These are phyloP conservation scores for Arion vulgaris DNA, from an alignment of 1,140 invertebrate genomes.

Conservation along the genomic window DNA sequence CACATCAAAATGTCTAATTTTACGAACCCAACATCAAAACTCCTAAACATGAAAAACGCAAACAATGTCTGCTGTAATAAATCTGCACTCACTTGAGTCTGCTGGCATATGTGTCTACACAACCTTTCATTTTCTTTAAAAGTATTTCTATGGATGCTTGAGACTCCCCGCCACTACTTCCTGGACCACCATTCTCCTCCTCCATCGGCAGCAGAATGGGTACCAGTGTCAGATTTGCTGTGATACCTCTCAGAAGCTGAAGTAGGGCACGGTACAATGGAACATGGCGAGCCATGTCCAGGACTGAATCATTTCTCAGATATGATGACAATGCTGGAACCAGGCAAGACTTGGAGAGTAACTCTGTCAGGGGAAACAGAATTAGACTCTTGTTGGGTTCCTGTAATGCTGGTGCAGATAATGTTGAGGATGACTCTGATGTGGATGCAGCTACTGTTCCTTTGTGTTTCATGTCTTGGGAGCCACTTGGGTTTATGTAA, in stretches of 20 bases:
- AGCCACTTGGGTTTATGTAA: constrained; percentile 85
- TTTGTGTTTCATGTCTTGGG: constrained; percentile 1
- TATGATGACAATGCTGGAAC: constrained; percentile 92
- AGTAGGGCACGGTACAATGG: constrained; percentile 90
- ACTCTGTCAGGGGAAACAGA: constrained; percentile 79
- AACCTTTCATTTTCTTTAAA: constrained; percentile 88
- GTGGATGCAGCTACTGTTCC: neutral
- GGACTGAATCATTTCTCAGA: constrained; percentile 92
- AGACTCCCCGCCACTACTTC: constrained; percentile 38
- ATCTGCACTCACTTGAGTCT: constrained; percentile 80
- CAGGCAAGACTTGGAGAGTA: constrained; percentile 86
- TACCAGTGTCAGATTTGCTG: constrained; percentile 80
- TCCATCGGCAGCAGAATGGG: constrained; percentile 79
- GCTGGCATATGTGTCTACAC: constrained; percentile 91
- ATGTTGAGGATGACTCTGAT: neutral
- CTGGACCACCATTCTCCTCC: constrained; percentile 44
- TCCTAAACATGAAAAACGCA: no score
- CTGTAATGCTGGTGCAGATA: constrained; percentile 3
- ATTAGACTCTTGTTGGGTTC: constrained; percentile 46
- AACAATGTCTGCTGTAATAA: neutral
- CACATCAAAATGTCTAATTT: no score
- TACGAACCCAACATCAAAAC: no score
- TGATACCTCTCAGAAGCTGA: constrained; percentile 83
- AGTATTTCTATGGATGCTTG: constrained; percentile 72
- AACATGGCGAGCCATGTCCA: constrained; percentile 95